Evolutionary conservation across 2,888 invertebrate genomes (phyloP), one percentile per base, ranked within the genome.

Genomic region (Orthonevra nobilis): DNA sequence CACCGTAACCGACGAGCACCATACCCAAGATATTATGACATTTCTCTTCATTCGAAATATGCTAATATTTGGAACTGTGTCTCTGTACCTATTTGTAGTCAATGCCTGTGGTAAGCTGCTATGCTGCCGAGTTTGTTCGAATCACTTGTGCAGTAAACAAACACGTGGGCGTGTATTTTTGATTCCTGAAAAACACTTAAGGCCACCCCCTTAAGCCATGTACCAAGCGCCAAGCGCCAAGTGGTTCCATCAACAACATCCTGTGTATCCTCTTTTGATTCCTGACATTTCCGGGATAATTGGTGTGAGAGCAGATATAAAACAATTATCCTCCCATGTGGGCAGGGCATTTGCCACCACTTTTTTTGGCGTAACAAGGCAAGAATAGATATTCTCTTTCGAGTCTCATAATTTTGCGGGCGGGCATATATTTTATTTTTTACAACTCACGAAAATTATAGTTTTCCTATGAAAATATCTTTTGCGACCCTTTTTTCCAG

Each of bases 21-120:
- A 56, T 44, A 70, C 50, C 64, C 70, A 30, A 70, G 70, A 60
- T 70, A 77, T 77, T 77, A 77, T 77, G 70, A 77, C 63, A 70
- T 77, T 58, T 50, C 44, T 50, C 34, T n/a, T n/a, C 56, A 38
- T 48, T 56, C 56, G 32, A 32, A 79, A 56, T 79, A 79, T 79
- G 72, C 72, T 79, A 79, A 79, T 79, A 73, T 79, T 72, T 73
- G 61, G 54, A 60, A 66, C 28, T 61, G 34, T 52, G 52, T 42
- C 52, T 52, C 64, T 44, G 64, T 46, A 68, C 66, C 68, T 68
- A 38, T 54, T 61, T 40, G 38, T 34, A 68, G 52, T 54, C 52
- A 58, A 73, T 42, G 64, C 34, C 40, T 32, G 28, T 14, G 23
- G 54, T 61, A 34, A 48, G 48, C 48, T 19, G 4, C 36, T 2